These are phyloP conservation scores for Pogonomyrmex californicus DNA, from an alignment of 1,140 invertebrate species.

Conservation along the genomic window DNA sequence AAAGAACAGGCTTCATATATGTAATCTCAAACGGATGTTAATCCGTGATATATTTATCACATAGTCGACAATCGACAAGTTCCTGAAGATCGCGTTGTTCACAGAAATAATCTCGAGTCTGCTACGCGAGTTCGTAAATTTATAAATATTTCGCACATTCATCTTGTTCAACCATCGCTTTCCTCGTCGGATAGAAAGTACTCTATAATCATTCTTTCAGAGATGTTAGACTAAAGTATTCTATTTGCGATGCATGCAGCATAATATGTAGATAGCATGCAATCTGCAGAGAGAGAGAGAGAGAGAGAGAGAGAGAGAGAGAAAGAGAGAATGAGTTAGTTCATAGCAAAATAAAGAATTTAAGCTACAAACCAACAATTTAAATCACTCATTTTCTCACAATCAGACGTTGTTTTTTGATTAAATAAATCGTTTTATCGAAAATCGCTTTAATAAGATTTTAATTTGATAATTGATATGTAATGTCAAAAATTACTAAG, in stretches of 20 bases:
- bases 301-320: no score
- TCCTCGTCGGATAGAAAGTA: constrained; percentile 3
- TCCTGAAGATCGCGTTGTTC: background rate
- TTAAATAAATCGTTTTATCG: background rate
- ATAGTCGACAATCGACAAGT: constrained; percentile 24
- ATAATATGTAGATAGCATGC: background rate
- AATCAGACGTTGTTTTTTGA: background rate
- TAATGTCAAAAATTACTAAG: background rate
- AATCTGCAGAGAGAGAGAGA: no score
- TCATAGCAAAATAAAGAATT: no score
- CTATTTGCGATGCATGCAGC: background rate
- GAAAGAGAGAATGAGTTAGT: no score
- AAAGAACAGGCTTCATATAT: background rate
- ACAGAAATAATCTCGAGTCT: constrained; percentile 62
- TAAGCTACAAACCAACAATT: background rate
- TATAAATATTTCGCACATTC: constrained; percentile 65
- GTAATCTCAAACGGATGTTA: background rate
- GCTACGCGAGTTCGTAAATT: constrained; percentile 31
- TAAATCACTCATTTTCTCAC: background rate
- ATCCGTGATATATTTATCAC: constrained; percentile 5
- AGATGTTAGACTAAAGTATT: constrained; percentile 5
- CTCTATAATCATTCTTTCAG: background rate
- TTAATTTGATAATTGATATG: background rate
- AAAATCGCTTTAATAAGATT: background rate
- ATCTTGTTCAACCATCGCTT: background rate